Conservation (phyloP, 1,140 invertebrate genomes). For the Lerema accius region DNA sequence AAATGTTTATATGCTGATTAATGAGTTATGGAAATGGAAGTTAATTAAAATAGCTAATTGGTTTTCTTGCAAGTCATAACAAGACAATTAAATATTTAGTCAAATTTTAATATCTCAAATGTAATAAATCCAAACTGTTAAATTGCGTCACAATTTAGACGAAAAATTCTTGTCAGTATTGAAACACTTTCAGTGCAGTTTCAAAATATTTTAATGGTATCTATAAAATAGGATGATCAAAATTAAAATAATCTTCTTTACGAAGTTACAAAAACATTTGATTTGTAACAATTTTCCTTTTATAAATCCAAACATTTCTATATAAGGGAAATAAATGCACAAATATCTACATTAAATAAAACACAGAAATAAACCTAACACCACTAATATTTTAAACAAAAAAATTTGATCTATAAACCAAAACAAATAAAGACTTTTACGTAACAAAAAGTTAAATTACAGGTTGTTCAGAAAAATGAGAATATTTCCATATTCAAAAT, state of each 20-base stretch:
- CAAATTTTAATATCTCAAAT: neutral
- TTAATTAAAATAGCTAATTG: neutral
- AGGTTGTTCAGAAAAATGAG: neutral
- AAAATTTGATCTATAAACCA: neutral
- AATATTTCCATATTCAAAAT: neutral
- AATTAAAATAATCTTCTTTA: slow-evolving; percentile 16
- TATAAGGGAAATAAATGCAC: neutral
- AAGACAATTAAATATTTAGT: neutral
- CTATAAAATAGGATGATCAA: slow-evolving; percentile 15
- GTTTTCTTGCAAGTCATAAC: neutral
- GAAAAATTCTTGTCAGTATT: slow-evolving; percentile 22
- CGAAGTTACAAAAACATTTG: slow-evolving; percentile 9
- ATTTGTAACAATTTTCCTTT: slow-evolving; percentile 7
- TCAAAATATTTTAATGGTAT: slow-evolving; percentile 28
- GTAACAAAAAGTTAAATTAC: neutral
- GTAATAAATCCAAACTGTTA: neutral
- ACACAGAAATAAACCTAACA: neutral
- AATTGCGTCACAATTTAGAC: slow-evolving; percentile 1
- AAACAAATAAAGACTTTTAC: neutral
- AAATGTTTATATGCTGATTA: too few relatives aligned
- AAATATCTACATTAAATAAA: neutral
- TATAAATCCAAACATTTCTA: slow-evolving; percentile 1
- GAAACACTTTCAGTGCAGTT: slow-evolving; percentile 28
- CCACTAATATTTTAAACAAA: neutral
- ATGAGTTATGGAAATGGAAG: neutral